Percentiles rank a stretch among this genome's conserved stretches.
phyloP scores from a whole-genome alignment of 1,140 invertebrate genomes.

The Drosophila mayri region DNA sequence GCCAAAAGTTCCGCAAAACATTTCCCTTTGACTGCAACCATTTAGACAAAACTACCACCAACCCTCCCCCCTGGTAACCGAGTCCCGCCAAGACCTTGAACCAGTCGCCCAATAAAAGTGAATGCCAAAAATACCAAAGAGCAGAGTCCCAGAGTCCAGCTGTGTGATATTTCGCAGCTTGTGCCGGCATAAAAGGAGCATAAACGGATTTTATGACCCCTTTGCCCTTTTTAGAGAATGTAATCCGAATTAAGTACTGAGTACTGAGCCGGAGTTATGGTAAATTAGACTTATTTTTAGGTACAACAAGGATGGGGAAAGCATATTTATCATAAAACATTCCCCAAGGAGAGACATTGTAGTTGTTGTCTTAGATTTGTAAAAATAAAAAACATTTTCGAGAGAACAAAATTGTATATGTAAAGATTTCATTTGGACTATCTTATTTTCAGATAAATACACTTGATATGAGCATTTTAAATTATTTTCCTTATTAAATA shows the following conservation, averaged over 20 bases:
- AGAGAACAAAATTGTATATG: neutral
- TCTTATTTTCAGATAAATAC: too few relatives aligned
- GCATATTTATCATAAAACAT: slow-evolving; percentile 23
- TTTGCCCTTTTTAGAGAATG: slow-evolving; percentile 45
- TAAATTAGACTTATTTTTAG: slow-evolving; percentile 33
- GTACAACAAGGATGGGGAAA: neutral
- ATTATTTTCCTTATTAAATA: too few relatives aligned
- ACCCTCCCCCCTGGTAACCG: neutral
- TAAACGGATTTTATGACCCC: slow-evolving; percentile 40
- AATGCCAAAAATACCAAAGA: slow-evolving; percentile 28
- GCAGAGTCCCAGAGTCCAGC: slow-evolving; percentile 14
- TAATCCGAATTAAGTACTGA: slow-evolving; percentile 43
- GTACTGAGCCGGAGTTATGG: slow-evolving; percentile 36
- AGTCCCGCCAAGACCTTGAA: slow-evolving; percentile 27
- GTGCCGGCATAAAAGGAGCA: slow-evolving; percentile 29
- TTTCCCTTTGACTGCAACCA: slow-evolving; percentile 43
- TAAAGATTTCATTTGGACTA: too few relatives aligned
- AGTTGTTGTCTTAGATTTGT: neutral
- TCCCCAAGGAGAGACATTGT: neutral
- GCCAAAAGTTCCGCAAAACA: slow-evolving; percentile 31
- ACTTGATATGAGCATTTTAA: too few relatives aligned
- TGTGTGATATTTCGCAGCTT: slow-evolving; percentile 47
- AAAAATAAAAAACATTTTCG: neutral
- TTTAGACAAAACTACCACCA: slow-evolving; percentile 36
- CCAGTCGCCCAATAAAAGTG: slow-evolving; percentile 40